Percentiles rank a stretch among this genome's conserved stretches.
These are phyloP conservation scores for Mesitornis unicolor DNA, from an alignment of 2,113 vertebrate species.

Conservation along the genomic window DNA sequence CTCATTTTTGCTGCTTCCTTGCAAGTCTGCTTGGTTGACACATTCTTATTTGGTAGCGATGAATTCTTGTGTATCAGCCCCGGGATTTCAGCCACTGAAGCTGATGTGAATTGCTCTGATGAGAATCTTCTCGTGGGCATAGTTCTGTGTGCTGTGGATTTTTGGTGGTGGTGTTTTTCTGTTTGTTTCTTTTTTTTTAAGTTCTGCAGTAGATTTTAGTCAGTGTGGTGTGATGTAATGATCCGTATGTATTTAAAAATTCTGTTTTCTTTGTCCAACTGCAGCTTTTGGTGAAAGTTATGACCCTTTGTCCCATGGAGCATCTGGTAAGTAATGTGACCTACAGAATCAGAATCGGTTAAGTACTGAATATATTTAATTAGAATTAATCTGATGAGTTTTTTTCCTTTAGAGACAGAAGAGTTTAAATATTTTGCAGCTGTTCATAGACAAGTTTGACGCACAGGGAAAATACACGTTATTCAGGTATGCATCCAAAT, in stretches of 20 bases:
- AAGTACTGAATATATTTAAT: not conserved
- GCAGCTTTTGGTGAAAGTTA: slow-evolving; percentile 85
- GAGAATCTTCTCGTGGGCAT: not conserved
- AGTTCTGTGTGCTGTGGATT: not conserved
- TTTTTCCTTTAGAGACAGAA: slow-evolving; percentile 81
- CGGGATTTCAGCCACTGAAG: not conserved
- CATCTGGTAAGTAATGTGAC: slow-evolving; percentile 81
- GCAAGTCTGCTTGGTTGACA: not conserved
- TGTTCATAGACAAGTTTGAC: slow-evolving; percentile 88
- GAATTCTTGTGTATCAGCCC: not conserved
- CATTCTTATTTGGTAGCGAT: not conserved
- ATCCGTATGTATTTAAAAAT: not conserved
- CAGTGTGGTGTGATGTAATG: not conserved
- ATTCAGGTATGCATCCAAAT: slow-evolving; percentile 81
- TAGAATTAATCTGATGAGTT: slow-evolving; percentile 1
- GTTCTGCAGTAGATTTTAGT: not conserved
- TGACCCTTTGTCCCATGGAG: slow-evolving; percentile 87
- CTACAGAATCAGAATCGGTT: not conserved
- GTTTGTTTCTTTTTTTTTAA: not conserved
- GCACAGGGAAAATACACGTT: slow-evolving; percentile 88
- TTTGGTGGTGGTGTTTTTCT: too few relatives aligned
- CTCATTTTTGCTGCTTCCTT: not conserved
- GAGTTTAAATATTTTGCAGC: slow-evolving; percentile 84
- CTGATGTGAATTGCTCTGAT: not conserved
- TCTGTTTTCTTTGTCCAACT: slow-evolving; percentile 33